Base-by-base conservation (phyloP, 2,888 invertebrate genomes). In the Fragum sueziense region DNA sequence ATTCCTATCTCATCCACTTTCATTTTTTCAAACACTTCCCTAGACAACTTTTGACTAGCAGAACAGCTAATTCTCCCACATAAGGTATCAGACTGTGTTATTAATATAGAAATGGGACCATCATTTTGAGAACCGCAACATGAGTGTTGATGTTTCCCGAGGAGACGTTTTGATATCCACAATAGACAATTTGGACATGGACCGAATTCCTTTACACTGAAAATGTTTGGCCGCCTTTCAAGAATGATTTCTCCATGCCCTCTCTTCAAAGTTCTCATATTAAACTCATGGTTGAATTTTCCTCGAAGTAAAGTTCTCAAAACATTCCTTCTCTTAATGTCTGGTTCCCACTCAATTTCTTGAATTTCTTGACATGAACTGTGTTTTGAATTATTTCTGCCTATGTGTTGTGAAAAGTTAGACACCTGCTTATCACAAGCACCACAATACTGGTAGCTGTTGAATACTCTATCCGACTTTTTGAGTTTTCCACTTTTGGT, bases 141-240 rank as follows among this genome's bases (percentile, higher is more conserved):
- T 14, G 41, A n/a, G 3, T 25, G 20, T 25, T 67, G 67, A 25
- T 67, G 67, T 22, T 7, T 37, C 1, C 9, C 7, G 6, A 67
- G 41, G 17, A 67, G 4, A 41, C 25, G 37, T 41, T 41, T 67
- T 2, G 67, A 67, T 2, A 67, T 67, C 67, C 67, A 67, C 9
- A 67, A 22, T 25, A 41, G 41, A 41, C 67, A 67, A 3, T 1
- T 17, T 3, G 67, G 67, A 20, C 67, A 67, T 22, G 67, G 67
- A 6, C 67, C 67, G 41, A 25, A 41, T 2, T 31, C 6, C 7
- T 67, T 22, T 2, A 67, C 7, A 22, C 41, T 4, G 41, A 67
- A 67, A 14, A 1, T 20, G 2, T 2, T 2, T 6, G 41, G 67
- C 9, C 67, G 17, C 17, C 41, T 37, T 9, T 27, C 14, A 14